phyloP scores from a whole-genome alignment of 37 sponge, comb jelly and placozoan genomes.

The Spongia lamella region DNA sequence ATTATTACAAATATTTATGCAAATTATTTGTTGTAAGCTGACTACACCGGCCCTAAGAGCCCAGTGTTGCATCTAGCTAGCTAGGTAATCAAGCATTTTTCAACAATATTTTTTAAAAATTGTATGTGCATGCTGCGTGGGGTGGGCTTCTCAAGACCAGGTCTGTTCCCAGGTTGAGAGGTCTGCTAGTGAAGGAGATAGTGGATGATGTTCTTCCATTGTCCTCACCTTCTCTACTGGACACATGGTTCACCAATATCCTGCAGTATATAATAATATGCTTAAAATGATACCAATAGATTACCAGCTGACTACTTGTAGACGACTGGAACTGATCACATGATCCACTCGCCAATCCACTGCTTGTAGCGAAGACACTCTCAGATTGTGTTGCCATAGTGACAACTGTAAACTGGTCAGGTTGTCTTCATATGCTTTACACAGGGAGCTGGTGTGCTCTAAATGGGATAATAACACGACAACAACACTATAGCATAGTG shows the following conservation, averaged over 20 bases:
- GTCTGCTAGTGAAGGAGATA: conserved; percentile 42
- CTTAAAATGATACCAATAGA: not conserved
- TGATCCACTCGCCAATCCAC: conserved; percentile 95
- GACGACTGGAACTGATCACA: conserved; percentile 72
- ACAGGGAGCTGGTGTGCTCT: conserved; percentile 78
- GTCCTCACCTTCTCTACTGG: conserved; percentile 36
- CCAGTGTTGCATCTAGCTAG: too few relatives aligned
- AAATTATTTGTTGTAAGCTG: too few relatives aligned
- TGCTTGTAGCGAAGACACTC: conserved; percentile 65
- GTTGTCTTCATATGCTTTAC: conserved; percentile 76
- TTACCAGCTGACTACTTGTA: conserved; percentile 37
- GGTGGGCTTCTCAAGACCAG: too few relatives aligned
- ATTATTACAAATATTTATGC: too few relatives aligned
- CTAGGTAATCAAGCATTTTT: too few relatives aligned
- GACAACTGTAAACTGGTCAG: conserved; percentile 50
- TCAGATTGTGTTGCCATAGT: conserved; percentile 53
- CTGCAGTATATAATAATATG: conserved; percentile 11
- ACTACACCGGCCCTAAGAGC: too few relatives aligned
- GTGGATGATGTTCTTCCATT: conserved; percentile 23
- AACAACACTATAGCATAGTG: too few relatives aligned
- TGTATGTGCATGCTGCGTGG: too few relatives aligned
- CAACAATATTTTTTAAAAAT: too few relatives aligned
- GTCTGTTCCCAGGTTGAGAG: too few relatives aligned
- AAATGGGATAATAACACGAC: too few relatives aligned
- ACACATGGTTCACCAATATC: conserved; percentile 73